phyloP scores from a whole-genome alignment of 1,140 invertebrate genomes.

The Mizuhopecten yessoensis region DNA sequence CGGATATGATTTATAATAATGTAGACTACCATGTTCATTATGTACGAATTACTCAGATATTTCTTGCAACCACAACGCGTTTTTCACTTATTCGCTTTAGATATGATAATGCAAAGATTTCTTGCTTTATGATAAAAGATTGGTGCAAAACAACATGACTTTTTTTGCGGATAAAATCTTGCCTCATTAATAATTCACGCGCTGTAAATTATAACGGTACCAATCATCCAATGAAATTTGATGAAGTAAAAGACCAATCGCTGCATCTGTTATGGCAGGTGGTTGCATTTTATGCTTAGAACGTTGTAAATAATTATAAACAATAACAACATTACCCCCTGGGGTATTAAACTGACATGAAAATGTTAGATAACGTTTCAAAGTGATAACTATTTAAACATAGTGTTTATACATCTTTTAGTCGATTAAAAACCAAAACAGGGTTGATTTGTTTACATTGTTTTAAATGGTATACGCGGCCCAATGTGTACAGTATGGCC shows the following conservation, averaged over 20 bases:
- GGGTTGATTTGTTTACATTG: not conserved
- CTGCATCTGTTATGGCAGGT: conserved; percentile 29
- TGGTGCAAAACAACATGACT: not conserved
- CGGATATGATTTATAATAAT: too few relatives aligned
- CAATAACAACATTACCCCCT: not conserved
- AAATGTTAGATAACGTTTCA: not conserved
- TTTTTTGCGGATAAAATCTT: not conserved
- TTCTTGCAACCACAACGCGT: too few relatives aligned
- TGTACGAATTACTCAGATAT: too few relatives aligned
- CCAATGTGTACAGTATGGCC: conserved; percentile 56
- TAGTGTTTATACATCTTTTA: not conserved
- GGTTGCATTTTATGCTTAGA: not conserved
- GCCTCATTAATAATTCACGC: not conserved
- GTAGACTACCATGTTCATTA: too few relatives aligned
- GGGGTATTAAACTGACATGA: not conserved
- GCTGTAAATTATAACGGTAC: conserved; percentile 31
- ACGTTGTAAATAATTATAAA: conserved; percentile 44
- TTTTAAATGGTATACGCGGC: conserved; percentile 57
- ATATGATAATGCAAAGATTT: too few relatives aligned
- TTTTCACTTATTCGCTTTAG: too few relatives aligned
- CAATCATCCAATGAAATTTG: conserved; percentile 39
- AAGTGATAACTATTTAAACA: not conserved
- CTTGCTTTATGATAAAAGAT: too few relatives aligned
- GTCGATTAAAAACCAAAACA: not conserved
- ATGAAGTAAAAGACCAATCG: not conserved